Percentiles rank a stretch among this genome's conserved stretches.
Conservation (phyloP, 2,113 vertebrate species). For the Barnardius zonarius region DNA sequence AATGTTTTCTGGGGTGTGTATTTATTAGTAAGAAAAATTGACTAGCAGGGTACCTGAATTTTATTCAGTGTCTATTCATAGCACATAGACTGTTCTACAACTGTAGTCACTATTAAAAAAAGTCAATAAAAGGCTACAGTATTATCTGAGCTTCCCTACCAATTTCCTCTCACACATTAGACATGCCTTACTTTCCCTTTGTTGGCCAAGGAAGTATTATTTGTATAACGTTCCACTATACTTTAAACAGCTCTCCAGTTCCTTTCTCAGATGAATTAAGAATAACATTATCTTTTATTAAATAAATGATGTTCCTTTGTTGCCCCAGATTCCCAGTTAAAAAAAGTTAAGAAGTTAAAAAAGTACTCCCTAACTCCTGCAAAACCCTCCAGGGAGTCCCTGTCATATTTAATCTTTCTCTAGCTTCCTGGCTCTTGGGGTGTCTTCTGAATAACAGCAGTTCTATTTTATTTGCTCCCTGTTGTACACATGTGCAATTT, state of each 20-base stretch:
- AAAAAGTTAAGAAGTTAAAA: neutral
- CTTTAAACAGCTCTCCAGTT: neutral
- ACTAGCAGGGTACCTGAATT: neutral
- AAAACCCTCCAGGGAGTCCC: neutral
- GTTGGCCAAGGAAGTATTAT: neutral
- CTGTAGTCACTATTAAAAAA: neutral
- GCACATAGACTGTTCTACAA: neutral
- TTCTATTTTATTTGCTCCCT: slow-evolving; percentile 13
- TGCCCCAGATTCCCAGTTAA: neutral
- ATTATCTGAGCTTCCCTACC: slow-evolving; percentile 16
- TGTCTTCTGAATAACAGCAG: neutral
- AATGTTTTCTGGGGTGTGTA: neutral
- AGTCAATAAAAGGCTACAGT: slow-evolving; percentile 7
- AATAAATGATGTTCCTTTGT: neutral
- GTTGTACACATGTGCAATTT: neutral
- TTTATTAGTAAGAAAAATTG: neutral
- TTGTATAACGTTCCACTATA: neutral
- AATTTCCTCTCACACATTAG: slow-evolving; percentile 16
- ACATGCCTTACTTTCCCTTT: neutral
- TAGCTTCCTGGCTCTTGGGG: neutral
- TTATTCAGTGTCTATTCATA: slow-evolving; percentile 15
- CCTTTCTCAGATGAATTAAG: neutral
- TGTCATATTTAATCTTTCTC: neutral
- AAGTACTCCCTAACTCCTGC: neutral
- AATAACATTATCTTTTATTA: neutral